These are phyloP conservation scores for Callipepla californica DNA, from an alignment of 2,113 vertebrate genomes.

Conservation along the genomic window DNA sequence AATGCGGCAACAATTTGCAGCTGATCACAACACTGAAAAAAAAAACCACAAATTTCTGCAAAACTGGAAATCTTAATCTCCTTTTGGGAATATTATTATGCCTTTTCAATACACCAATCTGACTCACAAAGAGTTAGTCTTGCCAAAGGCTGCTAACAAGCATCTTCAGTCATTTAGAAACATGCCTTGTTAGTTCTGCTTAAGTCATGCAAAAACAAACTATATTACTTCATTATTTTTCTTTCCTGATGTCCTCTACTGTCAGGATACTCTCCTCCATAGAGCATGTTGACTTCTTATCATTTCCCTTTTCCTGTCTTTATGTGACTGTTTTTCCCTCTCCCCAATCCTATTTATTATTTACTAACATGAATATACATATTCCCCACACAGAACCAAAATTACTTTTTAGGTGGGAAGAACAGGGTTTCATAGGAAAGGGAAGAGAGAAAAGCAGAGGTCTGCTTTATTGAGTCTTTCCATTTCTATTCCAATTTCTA, in stretches of 20 bases:
- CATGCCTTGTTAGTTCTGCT: not conserved
- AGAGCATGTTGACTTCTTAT: not conserved
- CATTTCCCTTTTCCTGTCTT: not conserved
- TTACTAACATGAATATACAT: not conserved
- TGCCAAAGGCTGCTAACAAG: conserved; percentile 11
- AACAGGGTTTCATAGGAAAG: not conserved
- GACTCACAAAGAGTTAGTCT: not conserved
- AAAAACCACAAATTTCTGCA: conserved; percentile 4
- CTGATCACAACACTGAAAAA: not conserved
- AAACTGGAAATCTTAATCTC: conserved; percentile 9
- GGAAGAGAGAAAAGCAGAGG: not conserved
- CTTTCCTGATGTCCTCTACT: not conserved
- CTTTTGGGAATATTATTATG: not conserved
- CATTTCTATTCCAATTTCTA: not conserved
- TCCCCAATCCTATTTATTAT: not conserved
- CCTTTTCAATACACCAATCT: conserved; percentile 22
- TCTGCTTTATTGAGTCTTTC: not conserved
- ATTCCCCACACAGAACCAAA: not conserved
- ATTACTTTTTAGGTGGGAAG: not conserved
- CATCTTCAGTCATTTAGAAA: not conserved
- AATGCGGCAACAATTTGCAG: not conserved
- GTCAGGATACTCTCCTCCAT: not conserved
- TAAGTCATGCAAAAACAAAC: not conserved
- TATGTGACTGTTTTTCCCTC: not conserved
- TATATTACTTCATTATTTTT: not conserved